Base-by-base conservation (phyloP, 2,113 vertebrate species). In the Sylvilagus bachmani region DNA sequence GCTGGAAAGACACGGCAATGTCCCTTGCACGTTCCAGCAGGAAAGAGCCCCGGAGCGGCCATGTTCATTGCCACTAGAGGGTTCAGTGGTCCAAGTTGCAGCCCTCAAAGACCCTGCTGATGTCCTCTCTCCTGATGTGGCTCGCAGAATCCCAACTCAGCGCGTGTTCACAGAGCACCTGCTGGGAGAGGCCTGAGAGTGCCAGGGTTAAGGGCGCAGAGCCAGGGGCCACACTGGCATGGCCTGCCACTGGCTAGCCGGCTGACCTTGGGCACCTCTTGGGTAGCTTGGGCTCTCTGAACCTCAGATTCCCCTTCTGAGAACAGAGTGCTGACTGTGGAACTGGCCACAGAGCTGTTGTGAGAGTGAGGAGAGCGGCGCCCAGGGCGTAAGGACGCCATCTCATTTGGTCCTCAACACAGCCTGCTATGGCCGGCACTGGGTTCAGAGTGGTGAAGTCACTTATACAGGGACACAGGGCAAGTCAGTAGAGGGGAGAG, bases 251-350 rank as follows among this genome's bases (percentile, higher is more conserved):
- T 80, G 25, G 25, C 64, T 77, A 36, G 21, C 90, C 29, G 38
- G 69, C 85, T 69, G 62, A 77, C 55, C 55, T 90, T 74, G 19
- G 44, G 10, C 1, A 1, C 44, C 44, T 44, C 44, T 44, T 44
- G 44, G 71, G 64, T 67, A 53, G n/a, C 55, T 82, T 86, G 22
- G 66, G 36, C 10, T 84, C 74, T 80, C 94, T 66, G 64, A 90
- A 53, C 21, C 49, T 95, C 44, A 19, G 14, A 89, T 89, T 84
- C 13, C 14, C 25, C 31, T 16, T 91, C 62, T 88, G 7, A 58
- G 95, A 91, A 38, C 78, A 79, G n/a, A 24, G 16, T 27, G 27
- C 17, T 79, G 21, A 74, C 55, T 27, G 58, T 5, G 61, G 33
- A 64, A 27, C 31, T n/a, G 64, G 27, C 22, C 19, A 2, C 5